Base-by-base conservation (phyloP, 2,797 vertebrate genomes). In the Sylvia borin region DNA sequence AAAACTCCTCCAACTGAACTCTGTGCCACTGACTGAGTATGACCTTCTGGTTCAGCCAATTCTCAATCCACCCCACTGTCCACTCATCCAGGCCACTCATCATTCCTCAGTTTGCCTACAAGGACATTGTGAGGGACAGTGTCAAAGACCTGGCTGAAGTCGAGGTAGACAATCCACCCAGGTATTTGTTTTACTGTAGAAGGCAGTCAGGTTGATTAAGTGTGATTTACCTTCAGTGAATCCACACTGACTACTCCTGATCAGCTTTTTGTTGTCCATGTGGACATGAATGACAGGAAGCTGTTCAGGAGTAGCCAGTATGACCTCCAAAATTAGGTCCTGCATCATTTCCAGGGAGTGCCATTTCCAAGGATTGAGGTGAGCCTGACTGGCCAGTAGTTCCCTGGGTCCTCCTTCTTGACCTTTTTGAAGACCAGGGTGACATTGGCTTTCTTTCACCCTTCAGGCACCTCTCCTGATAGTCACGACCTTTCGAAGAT, bases 121-220 rank as follows among this genome's bases (percentile, higher is more conserved):
- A 36, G 16, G 22, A 42, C 36, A 13, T 29, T 43, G 31, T 42
- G 9, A 68, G 34, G 55, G 2, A 16, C 7, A 16, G 4, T 15
- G 32, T 5, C 1, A 1, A 36, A 82, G 62, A 1, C 22, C 9
- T 18, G 38, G 32, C 9, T 62, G 12, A 55, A 43, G 4, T 25
- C 0, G 0, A 57, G 4, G 11, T 2, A 34, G 47, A 26, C 17
- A 32, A 18, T 43, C 13, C 13, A 21, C 9, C 6, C 19, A 36
- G 16, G 13, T 15, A 17, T 25, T 13, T 68, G 9, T 45, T 89
- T 57, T 25, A 45, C 3, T 3, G 2, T 4, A 57, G 43, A 57
- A 26, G 25, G 17, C 17, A 83, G 18, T 31, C 36, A 51, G 16
- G 32, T 31, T 31, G 1, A 2, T 51, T 4, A 76, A 57, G 50